Evolutionary conservation across 2,888 invertebrate species (phyloP).

Genomic region (Hylaea fasciaria): DNA sequence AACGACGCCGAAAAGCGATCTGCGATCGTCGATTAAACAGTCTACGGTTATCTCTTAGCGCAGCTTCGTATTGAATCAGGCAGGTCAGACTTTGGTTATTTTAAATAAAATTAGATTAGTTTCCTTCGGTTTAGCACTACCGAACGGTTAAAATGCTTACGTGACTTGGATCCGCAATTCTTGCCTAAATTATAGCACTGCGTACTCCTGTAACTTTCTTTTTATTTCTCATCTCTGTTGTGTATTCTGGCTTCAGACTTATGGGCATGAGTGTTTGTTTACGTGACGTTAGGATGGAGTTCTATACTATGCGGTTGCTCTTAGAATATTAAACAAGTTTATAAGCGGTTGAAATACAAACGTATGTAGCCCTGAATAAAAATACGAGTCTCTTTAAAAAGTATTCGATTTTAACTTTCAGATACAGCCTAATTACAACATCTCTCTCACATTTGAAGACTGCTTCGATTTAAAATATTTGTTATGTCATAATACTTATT

Average conservation of each 20-base stretch:
- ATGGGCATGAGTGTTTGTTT: neutral
- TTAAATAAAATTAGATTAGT: conserved; percentile 36
- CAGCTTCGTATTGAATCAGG: conserved; percentile 11
- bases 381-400: too few relatives aligned
- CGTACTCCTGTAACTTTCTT: conserved; percentile 13
- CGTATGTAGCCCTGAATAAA: too few relatives aligned
- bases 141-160: conserved; percentile 41
- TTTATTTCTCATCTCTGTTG: conserved; percentile 4
- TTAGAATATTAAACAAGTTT: too few relatives aligned
- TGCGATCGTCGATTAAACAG: neutral
- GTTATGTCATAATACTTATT: too few relatives aligned
- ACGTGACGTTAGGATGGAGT: neutral
- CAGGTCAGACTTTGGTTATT: conserved; percentile 8
- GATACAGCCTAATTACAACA: too few relatives aligned
- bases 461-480: too few relatives aligned
- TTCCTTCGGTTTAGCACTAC: conserved; percentile 34
- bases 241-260: neutral
- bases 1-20: conserved; percentile 6
- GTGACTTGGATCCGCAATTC: conserved; percentile 41
- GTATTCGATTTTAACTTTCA: too few relatives aligned
- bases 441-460: too few relatives aligned
- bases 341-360: too few relatives aligned
- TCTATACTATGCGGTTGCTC: too few relatives aligned
- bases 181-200: conserved; percentile 34
- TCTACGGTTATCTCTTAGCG: conserved; percentile 1